Evolutionary conservation across 2,888 invertebrate species (phyloP).

Genomic region (Scaptomyza reducta): DNA sequence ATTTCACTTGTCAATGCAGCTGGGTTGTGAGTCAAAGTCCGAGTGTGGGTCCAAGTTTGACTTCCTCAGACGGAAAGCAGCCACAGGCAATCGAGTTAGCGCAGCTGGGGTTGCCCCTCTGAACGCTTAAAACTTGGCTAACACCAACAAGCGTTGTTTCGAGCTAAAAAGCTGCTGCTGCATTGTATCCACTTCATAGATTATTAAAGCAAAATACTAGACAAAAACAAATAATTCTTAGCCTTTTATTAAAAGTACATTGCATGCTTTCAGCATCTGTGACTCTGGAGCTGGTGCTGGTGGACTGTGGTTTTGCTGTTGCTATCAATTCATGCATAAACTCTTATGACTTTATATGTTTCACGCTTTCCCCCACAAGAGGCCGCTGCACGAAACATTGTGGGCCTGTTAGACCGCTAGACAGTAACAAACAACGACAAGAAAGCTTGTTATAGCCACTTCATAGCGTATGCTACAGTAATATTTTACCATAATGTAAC

Average conservation of each 20-base stretch:
- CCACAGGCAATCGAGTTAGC: constrained; percentile 15
- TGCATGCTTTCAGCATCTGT: constrained; percentile 4
- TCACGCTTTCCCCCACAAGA: constrained; percentile 77
- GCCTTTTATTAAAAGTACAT: constrained; percentile 69
- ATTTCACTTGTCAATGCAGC: constrained; percentile 79
- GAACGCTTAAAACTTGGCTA: constrained; percentile 13
- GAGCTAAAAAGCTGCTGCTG: constrained; percentile 33
- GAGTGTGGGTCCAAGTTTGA: neutral
- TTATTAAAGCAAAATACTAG: constrained; percentile 79
- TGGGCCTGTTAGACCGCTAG: constrained; percentile 41
- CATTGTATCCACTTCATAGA: constrained; percentile 69
- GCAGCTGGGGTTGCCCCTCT: constrained; percentile 48
- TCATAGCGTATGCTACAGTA: neutral
- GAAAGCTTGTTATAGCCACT: constrained; percentile 53
- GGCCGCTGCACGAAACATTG: constrained; percentile 52
- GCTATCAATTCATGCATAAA: constrained; percentile 81
- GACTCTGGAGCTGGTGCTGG: constrained; percentile 1
- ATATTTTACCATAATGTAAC: constrained; percentile 81
- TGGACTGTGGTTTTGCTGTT: constrained; percentile 34
- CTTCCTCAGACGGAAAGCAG: constrained; percentile 11
- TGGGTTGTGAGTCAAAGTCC: constrained; percentile 33
- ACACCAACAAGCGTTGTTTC: constrained; percentile 16
- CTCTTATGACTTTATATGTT: constrained; percentile 80
- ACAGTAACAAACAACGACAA: constrained; percentile 24
- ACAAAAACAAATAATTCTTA: constrained; percentile 73